These are phyloP conservation scores for Suricata suricatta DNA, from an alignment of 2,113 vertebrate genomes.

Conservation along the genomic window DNA sequence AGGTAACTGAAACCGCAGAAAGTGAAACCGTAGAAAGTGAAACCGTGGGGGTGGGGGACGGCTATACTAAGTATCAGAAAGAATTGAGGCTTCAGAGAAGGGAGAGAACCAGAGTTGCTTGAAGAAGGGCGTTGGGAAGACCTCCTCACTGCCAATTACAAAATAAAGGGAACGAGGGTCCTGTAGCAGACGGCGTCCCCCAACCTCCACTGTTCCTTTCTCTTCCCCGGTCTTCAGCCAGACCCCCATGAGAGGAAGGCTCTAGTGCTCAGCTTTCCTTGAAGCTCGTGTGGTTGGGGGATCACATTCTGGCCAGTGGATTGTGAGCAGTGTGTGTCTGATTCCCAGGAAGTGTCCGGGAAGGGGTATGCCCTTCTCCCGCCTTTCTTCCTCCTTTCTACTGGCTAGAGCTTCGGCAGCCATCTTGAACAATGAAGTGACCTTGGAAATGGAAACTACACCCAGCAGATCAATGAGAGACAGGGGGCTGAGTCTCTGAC, in stretches of 20 bases:
- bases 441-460: conserved; percentile 37
- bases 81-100: not conserved
- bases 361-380: not conserved
- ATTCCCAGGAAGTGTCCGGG: not conserved
- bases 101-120: not conserved
- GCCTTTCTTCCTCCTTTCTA: not conserved
- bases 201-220: not conserved
- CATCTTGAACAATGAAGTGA: not conserved
- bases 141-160: not conserved
- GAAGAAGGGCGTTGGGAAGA: not conserved
- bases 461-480: not conserved
- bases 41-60: not conserved
- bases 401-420: not conserved
- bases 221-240: not conserved
- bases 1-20: not conserved
- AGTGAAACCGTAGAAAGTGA: not conserved
- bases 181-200: not conserved
- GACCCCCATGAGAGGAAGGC: not conserved
- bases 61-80: not conserved
- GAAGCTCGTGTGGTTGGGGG: not conserved
- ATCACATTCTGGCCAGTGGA: not conserved
- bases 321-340: not conserved
- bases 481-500: not conserved
- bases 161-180: not conserved
- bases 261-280: not conserved